Conservation (phyloP, 2,113 vertebrate species). For the Anser cygnoides region DNA sequence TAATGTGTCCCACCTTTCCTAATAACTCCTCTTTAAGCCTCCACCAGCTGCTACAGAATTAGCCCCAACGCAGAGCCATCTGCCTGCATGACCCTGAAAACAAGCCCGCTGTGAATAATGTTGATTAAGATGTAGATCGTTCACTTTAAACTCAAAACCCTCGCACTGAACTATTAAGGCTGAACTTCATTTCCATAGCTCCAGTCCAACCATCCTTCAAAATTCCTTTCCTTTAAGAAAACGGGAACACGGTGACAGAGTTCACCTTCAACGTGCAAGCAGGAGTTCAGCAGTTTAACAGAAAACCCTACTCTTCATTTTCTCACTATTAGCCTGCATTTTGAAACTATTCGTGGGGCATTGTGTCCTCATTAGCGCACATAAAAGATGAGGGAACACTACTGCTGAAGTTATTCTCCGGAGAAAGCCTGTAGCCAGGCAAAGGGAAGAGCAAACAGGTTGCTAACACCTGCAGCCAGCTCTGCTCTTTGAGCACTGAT, state of each 20-base stretch:
- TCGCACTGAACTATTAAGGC: background rate
- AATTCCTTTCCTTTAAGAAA: background rate
- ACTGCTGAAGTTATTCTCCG: background rate
- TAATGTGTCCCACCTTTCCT: background rate
- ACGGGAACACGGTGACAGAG: rapidly evolving
- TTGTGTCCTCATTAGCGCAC: background rate
- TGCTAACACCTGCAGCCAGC: background rate
- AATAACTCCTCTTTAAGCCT: slow-evolving; percentile 13
- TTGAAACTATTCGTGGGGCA: background rate
- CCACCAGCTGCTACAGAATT: slow-evolving; percentile 31
- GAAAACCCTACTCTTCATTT: background rate
- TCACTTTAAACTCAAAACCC: background rate
- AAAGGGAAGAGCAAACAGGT: background rate
- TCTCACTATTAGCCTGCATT: background rate
- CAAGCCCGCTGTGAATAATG: background rate
- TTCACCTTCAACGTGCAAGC: background rate
- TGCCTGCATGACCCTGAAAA: slow-evolving; percentile 47
- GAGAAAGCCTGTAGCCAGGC: background rate
- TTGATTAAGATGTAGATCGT: slow-evolving; percentile 46
- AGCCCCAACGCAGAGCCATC: slow-evolving; percentile 39
- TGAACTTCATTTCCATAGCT: background rate
- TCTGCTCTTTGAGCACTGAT: background rate
- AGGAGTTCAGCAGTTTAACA: background rate
- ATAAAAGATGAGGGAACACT: background rate
- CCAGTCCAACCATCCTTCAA: background rate